phyloP scores from a whole-genome alignment of 2,113 vertebrate species.

The Ptilonorhynchus violaceus region DNA sequence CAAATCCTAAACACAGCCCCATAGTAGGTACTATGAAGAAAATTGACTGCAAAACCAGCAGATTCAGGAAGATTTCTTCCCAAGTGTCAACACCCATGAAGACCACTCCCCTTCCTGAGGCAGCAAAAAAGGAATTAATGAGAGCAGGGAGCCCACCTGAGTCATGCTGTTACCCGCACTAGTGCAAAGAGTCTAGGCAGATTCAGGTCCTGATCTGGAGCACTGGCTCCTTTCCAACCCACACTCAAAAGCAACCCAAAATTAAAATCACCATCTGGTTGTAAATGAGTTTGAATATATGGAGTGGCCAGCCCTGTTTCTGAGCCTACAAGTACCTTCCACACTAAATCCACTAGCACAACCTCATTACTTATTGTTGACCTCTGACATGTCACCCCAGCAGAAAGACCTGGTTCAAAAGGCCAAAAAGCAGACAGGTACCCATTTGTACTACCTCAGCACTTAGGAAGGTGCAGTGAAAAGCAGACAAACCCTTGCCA shows the following conservation, averaged over 20 bases:
- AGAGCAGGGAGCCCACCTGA: neutral
- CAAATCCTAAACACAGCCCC: too few species aligned
- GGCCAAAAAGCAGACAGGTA: too few species aligned
- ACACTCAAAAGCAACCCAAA: neutral
- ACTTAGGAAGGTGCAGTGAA: too few species aligned
- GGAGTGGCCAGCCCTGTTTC: neutral
- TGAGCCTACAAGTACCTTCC: neutral
- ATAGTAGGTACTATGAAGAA: neutral
- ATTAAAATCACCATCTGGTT: neutral
- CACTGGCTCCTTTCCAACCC: neutral
- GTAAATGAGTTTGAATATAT: neutral
- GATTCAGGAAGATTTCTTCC: conserved; percentile 84
- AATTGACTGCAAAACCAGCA: too few species aligned
- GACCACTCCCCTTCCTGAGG: conserved; percentile 85
- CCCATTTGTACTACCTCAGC: too few species aligned
- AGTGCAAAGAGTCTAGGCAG: neutral
- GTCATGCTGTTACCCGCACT: neutral
- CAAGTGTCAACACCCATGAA: conserved; percentile 98
- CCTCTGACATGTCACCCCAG: neutral
- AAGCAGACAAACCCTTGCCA: neutral
- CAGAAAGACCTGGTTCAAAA: neutral
- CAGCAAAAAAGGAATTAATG: neutral
- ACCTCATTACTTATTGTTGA: rapidly evolving
- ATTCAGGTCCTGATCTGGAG: neutral
- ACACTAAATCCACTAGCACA: neutral